A percentile compares a stretch with the other conserved stretches of the same genome.
Conservation (phyloP, 2,113 vertebrate species). For the Galeopterus variegatus region DNA sequence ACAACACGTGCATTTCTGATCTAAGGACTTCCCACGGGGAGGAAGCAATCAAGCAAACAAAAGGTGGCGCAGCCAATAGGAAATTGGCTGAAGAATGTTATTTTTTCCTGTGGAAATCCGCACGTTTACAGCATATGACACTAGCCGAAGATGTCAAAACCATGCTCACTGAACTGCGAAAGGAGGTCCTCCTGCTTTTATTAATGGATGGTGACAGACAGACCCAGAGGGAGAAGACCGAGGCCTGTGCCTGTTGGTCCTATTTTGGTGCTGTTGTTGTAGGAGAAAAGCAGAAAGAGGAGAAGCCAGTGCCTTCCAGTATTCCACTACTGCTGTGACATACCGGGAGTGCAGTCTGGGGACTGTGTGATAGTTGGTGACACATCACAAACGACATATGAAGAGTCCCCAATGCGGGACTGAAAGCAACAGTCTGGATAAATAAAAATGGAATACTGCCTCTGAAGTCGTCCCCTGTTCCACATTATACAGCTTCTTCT, state of each 20-base stretch:
- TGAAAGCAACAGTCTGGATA: slow-evolving; percentile 96
- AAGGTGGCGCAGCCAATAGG: slow-evolving; percentile 78
- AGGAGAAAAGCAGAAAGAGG: slow-evolving; percentile 94
- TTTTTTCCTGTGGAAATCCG: slow-evolving; percentile 93
- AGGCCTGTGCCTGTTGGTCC: slow-evolving; percentile 89
- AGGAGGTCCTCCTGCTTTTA: slow-evolving; percentile 92
- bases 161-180: slow-evolving; percentile 92
- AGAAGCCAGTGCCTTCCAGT: slow-evolving; percentile 95
- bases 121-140: slow-evolving; percentile 91
- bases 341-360: slow-evolving; percentile 91
- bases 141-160: slow-evolving; percentile 90
- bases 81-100: slow-evolving; percentile 94
- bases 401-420: slow-evolving; percentile 94
- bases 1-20: slow-evolving; percentile 91
- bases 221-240: slow-evolving; percentile 96
- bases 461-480: slow-evolving; percentile 83
- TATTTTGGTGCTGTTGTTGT: slow-evolving; percentile 95
- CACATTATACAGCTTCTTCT: slow-evolving; percentile 93
- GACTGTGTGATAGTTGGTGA: slow-evolving; percentile 98
- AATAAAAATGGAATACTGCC: slow-evolving; percentile 86
- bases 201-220: slow-evolving; percentile 94
- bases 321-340: slow-evolving; percentile 92
- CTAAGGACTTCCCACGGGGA: slow-evolving; percentile 95
- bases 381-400: slow-evolving; percentile 96
- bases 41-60: slow-evolving; percentile 92